phyloP scores from a whole-genome alignment of 2,797 vertebrate genomes.

The Naso thynnoides region DNA sequence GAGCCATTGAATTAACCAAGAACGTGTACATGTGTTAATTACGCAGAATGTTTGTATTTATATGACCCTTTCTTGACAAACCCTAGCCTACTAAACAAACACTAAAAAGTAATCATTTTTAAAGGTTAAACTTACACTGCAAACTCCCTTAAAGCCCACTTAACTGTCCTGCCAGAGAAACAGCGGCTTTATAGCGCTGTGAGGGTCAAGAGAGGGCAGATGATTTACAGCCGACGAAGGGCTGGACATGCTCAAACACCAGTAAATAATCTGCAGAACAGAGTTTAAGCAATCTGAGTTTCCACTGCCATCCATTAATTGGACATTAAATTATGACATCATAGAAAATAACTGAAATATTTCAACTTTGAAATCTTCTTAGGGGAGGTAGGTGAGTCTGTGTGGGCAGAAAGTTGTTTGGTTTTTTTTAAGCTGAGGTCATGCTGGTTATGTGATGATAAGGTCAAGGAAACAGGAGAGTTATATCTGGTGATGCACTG shows the following conservation, averaged over 20 bases:
- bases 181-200: slow-evolving; percentile 53
- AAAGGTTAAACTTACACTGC: slow-evolving; percentile 40
- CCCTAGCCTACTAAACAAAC: slow-evolving; percentile 19
- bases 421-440: slow-evolving; percentile 59
- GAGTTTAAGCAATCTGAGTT: slow-evolving; percentile 67
- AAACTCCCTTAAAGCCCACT: slow-evolving; percentile 58
- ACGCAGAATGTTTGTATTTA: slow-evolving; percentile 4
- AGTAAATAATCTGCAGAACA: slow-evolving; percentile 71
- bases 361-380: slow-evolving; percentile 58
- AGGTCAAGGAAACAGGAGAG: slow-evolving; percentile 65
- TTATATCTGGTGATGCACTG: slow-evolving; percentile 52
- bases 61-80: not conserved
- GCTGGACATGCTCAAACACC: slow-evolving; percentile 65
- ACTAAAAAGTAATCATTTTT: slow-evolving; percentile 23
- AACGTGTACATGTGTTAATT: slow-evolving; percentile 6
- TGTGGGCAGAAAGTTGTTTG: slow-evolving; percentile 50
- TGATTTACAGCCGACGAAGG: slow-evolving; percentile 70
- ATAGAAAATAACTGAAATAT: slow-evolving; percentile 76
- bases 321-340: slow-evolving; percentile 81
- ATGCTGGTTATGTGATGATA: slow-evolving; percentile 49
- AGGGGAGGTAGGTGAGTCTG: slow-evolving; percentile 52
- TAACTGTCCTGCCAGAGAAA: slow-evolving; percentile 46
- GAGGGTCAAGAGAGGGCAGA: slow-evolving; percentile 65
- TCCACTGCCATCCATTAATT: slow-evolving; percentile 70
- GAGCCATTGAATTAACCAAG: not conserved